Conservation (phyloP, 1,140 invertebrate species). For the Bombus balteatus region DNA sequence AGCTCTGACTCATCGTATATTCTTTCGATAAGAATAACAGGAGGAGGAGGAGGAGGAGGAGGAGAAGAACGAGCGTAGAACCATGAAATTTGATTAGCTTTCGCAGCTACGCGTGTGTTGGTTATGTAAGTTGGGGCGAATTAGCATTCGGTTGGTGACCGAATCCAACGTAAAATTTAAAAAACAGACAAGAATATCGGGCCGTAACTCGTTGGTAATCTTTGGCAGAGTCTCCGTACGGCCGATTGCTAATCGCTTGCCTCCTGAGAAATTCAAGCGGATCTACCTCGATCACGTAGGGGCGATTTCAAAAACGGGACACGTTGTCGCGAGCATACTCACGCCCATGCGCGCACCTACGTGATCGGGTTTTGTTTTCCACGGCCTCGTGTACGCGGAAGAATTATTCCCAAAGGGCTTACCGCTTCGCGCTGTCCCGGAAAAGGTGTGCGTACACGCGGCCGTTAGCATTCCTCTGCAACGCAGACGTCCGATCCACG, state of each 20-base stretch:
- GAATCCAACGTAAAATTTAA: conserved; percentile 23
- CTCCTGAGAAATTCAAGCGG: conserved; percentile 47
- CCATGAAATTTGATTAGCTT: conserved; percentile 1
- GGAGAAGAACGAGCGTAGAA: no score
- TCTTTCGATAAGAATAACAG: no score
- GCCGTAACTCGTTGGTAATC: conserved; percentile 49
- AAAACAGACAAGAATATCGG: conserved; percentile 33
- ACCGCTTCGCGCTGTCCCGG: conserved; percentile 43
- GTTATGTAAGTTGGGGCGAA: conserved; percentile 22
- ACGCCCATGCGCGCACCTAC: conserved; percentile 72
- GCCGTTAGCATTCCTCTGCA: conserved; percentile 19
- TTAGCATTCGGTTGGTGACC: conserved; percentile 36
- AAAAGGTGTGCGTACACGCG: conserved; percentile 34
- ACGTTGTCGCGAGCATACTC: conserved; percentile 68
- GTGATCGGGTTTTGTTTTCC: conserved; percentile 74
- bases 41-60: no score
- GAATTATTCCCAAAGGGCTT: conserved; percentile 51
- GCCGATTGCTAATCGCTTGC: conserved; percentile 45
- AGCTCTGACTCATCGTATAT: no score
- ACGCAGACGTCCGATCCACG: background rate
- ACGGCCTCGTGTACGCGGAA: conserved; percentile 44
- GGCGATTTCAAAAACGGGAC: conserved; percentile 76
- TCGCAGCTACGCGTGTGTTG: background rate
- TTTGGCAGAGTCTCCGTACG: conserved; percentile 35
- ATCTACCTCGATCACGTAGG: conserved; percentile 74